Conservation (phyloP, 2,888 invertebrate genomes). For the Punctoribates punctum region DNA sequence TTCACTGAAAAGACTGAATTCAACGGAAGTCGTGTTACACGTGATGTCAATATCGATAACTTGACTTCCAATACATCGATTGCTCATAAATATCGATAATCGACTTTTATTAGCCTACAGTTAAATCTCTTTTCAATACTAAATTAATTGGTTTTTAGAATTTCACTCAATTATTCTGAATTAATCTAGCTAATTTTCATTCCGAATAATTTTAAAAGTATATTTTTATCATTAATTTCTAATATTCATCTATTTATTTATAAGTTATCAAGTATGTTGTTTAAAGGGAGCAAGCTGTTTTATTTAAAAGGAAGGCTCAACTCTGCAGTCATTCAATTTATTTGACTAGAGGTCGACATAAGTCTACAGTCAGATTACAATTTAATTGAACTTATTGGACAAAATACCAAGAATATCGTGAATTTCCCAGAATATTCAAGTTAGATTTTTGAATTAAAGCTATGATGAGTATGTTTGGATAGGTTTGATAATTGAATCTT, state of each 20-base stretch:
- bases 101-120: not conserved
- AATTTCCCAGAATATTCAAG: too few species aligned
- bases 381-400: too few species aligned
- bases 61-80: not conserved
- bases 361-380: not conserved
- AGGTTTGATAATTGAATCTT: too few species aligned
- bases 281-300: not conserved
- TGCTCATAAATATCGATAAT: not conserved
- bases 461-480: too few species aligned
- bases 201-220: too few species aligned
- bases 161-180: not conserved
- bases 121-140: not conserved
- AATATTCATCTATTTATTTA: not conserved
- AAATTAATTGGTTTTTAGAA: not conserved
- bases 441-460: too few species aligned
- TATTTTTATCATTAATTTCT: too few species aligned
- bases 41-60: not conserved
- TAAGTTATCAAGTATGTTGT: not conserved
- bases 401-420: too few species aligned
- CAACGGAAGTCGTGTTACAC: slow-evolving; percentile 26
- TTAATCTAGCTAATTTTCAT: too few species aligned
- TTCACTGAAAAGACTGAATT: slow-evolving; percentile 11
- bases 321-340: not conserved
- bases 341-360: not conserved
- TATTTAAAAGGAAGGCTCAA: not conserved